Evolutionary conservation across 2,888 invertebrate species (phyloP).

Genomic region (Cancer borealis): DNA sequence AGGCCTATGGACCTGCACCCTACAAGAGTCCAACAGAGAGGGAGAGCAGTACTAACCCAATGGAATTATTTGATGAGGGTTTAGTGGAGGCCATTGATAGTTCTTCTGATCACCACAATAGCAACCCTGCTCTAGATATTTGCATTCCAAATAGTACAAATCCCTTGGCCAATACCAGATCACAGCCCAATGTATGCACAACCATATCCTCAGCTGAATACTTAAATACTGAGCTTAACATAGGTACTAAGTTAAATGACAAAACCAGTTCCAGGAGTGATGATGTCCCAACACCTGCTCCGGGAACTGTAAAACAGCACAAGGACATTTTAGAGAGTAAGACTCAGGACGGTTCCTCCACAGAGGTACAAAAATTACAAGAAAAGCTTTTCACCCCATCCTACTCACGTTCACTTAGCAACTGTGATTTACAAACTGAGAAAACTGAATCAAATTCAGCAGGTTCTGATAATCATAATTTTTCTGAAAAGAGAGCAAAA

Average conservation of each 20-base stretch:
- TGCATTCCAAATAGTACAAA: constrained; percentile 73
- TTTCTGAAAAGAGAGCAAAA: constrained; percentile 76
- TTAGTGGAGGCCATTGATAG: constrained; percentile 49
- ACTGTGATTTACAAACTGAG: constrained; percentile 50
- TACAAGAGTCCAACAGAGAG: constrained; percentile 66
- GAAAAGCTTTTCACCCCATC: constrained; percentile 58
- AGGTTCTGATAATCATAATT: constrained; percentile 65
- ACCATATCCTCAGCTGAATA: constrained; percentile 37
- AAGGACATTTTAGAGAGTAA: constrained; percentile 70
- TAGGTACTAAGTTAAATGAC: constrained; percentile 1
- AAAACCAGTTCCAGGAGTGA: constrained; percentile 60
- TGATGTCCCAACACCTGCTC: constrained; percentile 66
- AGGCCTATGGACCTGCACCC: constrained; percentile 70
- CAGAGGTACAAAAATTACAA: constrained; percentile 26
- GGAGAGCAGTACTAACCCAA: constrained; percentile 32
- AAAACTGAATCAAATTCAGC: not conserved
- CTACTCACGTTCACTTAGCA: constrained; percentile 68
- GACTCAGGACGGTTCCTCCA: constrained; percentile 43
- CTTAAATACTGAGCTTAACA: constrained; percentile 30
- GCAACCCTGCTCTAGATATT: constrained; percentile 57
- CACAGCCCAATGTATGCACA: constrained; percentile 62
- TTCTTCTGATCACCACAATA: constrained; percentile 50
- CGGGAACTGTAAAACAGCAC: constrained; percentile 75
- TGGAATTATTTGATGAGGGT: constrained; percentile 60
- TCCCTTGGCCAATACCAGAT: constrained; percentile 52